phyloP scores from a whole-genome alignment of 2,113 vertebrate genomes.

The Phaethornis superciliosus region DNA sequence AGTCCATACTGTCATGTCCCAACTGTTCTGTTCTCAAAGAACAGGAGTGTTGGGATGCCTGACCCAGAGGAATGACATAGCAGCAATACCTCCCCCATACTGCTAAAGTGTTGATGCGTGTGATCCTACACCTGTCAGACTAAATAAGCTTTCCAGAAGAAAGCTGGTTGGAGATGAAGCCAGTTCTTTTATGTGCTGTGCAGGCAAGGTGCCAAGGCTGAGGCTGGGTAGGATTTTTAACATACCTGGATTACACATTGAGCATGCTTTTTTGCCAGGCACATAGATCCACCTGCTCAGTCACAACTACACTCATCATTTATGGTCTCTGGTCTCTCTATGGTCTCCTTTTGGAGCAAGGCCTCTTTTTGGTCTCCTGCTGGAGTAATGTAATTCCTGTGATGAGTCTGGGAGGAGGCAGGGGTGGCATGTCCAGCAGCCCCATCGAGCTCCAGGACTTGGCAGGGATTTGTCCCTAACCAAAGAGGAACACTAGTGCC shows the following conservation, averaged over 20 bases:
- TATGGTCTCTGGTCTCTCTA: background rate
- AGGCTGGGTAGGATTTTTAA: conserved; percentile 6
- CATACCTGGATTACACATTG: background rate
- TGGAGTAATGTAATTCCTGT: background rate
- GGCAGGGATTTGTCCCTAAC: background rate
- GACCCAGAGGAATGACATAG: background rate
- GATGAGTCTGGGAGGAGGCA: background rate
- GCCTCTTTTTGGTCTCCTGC: background rate
- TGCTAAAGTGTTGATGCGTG: background rate
- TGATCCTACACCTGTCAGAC: conserved; percentile 51
- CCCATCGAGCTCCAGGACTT: accelerated
- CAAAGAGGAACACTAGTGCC: background rate
- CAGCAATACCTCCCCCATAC: background rate
- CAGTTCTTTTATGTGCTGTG: background rate
- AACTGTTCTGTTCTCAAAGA: background rate
- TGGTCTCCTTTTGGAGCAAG: background rate
- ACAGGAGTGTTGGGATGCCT: background rate
- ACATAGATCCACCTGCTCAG: background rate
- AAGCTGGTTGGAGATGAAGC: background rate
- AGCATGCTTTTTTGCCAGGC: background rate
- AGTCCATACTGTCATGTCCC: background rate
- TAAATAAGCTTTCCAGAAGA: conserved; percentile 34
- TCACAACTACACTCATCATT: background rate
- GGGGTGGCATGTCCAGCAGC: background rate
- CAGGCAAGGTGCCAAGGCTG: background rate